These are phyloP conservation scores for Herpailurus yagouaroundi DNA, from an alignment of 2,113 vertebrate genomes.

Conservation along the genomic window DNA sequence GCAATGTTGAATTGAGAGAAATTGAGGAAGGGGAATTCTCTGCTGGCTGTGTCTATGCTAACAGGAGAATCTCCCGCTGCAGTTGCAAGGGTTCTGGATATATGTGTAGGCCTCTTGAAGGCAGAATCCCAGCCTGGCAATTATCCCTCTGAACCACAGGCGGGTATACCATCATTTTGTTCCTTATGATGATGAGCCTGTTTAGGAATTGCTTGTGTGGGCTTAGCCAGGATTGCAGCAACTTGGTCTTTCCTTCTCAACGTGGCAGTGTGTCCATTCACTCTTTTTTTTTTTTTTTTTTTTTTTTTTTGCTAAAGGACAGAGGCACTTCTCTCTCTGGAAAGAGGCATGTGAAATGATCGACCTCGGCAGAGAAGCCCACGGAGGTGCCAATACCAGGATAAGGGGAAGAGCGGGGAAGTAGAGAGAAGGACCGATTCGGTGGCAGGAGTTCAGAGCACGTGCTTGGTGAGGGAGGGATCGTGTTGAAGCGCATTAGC, in stretches of 20 bases:
- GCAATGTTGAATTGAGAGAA: neutral
- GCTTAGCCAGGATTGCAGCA: neutral
- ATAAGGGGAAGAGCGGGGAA: neutral
- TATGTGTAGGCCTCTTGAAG: neutral
- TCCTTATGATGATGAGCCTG: neutral
- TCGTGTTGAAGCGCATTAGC: neutral
- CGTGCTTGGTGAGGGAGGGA: neutral
- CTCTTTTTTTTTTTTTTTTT: neutral
- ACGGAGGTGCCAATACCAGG: neutral
- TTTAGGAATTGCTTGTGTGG: neutral
- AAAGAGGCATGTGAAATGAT: neutral
- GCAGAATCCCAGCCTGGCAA: neutral
- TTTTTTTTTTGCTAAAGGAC: neutral
- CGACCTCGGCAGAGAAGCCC: neutral
- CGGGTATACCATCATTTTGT: neutral
- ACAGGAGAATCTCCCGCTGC: neutral
- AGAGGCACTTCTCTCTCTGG: neutral
- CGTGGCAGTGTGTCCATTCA: neutral
- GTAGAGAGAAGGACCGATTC: neutral
- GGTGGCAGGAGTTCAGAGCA: neutral
- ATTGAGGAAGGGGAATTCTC: neutral
- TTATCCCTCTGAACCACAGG: neutral
- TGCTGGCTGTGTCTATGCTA: neutral
- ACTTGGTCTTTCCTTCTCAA: neutral
- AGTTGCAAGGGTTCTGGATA: neutral